A percentile compares a stretch with the other conserved stretches of the same genome.
phyloP scores from a whole-genome alignment of 2,113 vertebrate genomes.

The Rousettus leschenaultii region DNA sequence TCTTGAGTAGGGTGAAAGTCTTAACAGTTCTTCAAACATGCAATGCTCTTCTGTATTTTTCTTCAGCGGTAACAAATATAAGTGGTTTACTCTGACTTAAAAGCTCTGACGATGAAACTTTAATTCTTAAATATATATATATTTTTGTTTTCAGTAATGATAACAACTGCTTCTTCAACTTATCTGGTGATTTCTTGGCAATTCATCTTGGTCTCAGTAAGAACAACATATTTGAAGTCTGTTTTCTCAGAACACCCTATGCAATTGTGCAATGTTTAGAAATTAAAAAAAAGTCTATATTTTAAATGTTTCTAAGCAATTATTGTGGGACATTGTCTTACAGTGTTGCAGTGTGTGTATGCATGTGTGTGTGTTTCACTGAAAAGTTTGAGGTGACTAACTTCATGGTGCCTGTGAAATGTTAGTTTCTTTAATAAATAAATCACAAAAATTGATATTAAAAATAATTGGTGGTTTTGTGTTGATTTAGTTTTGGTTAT shows the following conservation, averaged over 20 bases:
- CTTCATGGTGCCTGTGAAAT: constrained; percentile 33
- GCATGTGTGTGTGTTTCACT: not conserved
- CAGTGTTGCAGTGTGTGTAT: not conserved
- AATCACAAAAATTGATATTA: constrained; percentile 20
- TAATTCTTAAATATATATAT: not conserved
- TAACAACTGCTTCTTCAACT: constrained; percentile 4
- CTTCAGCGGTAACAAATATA: not conserved
- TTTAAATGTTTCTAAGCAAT: constrained; percentile 40
- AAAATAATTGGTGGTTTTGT: constrained; percentile 18
- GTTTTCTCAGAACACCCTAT: not conserved
- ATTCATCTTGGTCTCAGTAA: not conserved
- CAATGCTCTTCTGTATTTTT: not conserved
- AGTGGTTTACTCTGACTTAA: constrained; percentile 17
- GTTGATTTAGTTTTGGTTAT: not conserved
- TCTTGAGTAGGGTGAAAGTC: not conserved
- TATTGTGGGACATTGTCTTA: not conserved
- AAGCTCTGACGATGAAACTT: constrained; percentile 22
- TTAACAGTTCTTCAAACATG: not conserved
- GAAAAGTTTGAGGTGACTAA: not conserved
- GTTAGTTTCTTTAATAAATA: constrained; percentile 42
- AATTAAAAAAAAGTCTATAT: not conserved
- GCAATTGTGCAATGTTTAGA: not conserved
- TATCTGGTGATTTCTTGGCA: not conserved
- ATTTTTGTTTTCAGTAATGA: constrained; percentile 28
- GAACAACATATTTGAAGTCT: not conserved